Evolutionary conservation across 2,888 invertebrate species (phyloP).

Genomic region (Caenorhabditis angaria): DNA sequence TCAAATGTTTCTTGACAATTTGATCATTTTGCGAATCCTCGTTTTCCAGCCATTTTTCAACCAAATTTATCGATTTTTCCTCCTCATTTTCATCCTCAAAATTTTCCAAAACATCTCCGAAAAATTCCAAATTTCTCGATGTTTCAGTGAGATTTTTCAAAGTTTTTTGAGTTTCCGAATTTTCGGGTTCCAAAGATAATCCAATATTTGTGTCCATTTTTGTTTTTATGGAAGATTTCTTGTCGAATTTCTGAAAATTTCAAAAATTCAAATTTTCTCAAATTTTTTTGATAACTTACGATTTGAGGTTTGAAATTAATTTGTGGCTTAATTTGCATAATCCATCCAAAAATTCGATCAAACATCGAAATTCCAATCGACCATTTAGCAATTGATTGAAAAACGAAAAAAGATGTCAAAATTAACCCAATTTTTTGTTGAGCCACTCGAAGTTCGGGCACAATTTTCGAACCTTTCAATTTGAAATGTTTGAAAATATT

Average conservation of each 20-base stretch:
- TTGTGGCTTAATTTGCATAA: constrained; percentile 34
- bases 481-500: constrained; percentile 26
- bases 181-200: constrained; percentile 29
- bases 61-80: constrained; percentile 13
- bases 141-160: constrained; percentile 19
- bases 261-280: constrained; percentile 1
- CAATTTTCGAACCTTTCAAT: constrained; percentile 20
- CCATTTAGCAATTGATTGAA: constrained; percentile 27
- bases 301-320: constrained; percentile 42
- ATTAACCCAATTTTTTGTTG: constrained; percentile 19
- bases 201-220: constrained; percentile 14
- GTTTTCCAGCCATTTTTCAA: constrained; percentile 30
- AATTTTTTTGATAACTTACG: constrained; percentile 16
- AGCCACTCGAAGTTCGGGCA: constrained; percentile 10
- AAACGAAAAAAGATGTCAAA: constrained; percentile 34
- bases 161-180: constrained; percentile 19
- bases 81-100: not conserved
- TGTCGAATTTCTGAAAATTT: constrained; percentile 27
- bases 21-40: constrained; percentile 13
- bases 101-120: constrained; percentile 14
- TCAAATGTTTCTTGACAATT: constrained; percentile 16
- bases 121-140: constrained; percentile 18
- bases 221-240: constrained; percentile 28
- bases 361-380: constrained; percentile 18
- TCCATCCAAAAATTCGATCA: constrained; percentile 31